Evolutionary conservation across 2,797 vertebrate genomes (phyloP).

Genomic region (Platyrinchus mystaceus): DNA sequence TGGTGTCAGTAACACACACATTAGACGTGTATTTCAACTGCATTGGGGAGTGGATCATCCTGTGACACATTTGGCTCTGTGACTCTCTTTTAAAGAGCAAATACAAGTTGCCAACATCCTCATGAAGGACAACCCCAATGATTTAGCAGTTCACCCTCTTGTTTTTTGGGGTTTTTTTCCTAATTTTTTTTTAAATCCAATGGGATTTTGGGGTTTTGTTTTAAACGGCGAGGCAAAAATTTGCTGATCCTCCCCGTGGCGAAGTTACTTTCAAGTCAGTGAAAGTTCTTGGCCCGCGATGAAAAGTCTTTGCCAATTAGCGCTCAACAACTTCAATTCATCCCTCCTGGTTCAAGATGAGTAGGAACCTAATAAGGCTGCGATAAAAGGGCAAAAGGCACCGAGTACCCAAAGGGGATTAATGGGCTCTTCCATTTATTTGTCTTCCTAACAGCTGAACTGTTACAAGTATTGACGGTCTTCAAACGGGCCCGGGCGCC

Average conservation of each 20-base stretch:
- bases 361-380: conserved; percentile 86
- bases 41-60: not conserved
- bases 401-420: conserved; percentile 81
- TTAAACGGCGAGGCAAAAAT: conserved; percentile 73
- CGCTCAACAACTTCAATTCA: conserved; percentile 82
- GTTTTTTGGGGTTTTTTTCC: not conserved
- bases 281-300: conserved; percentile 81
- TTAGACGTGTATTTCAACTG: not conserved
- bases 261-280: conserved; percentile 86
- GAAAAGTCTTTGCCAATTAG: conserved; percentile 87
- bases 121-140: not conserved
- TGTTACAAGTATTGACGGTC: conserved; percentile 84
- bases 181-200: not conserved
- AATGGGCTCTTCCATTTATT: conserved; percentile 85
- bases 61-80: accelerated
- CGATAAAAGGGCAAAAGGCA: conserved; percentile 88
- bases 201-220: conserved; percentile 67
- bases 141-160: not conserved
- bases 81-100: not conserved
- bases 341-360: conserved; percentile 81
- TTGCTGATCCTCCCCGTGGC: conserved; percentile 72
- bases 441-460: conserved; percentile 87
- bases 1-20: not conserved
- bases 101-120: not conserved
- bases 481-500: conserved; percentile 77